Evolutionary conservation across 53 echinoderm and acorn worm genomes (phyloP).

Genomic region (Hippasteria phrygiana): DNA sequence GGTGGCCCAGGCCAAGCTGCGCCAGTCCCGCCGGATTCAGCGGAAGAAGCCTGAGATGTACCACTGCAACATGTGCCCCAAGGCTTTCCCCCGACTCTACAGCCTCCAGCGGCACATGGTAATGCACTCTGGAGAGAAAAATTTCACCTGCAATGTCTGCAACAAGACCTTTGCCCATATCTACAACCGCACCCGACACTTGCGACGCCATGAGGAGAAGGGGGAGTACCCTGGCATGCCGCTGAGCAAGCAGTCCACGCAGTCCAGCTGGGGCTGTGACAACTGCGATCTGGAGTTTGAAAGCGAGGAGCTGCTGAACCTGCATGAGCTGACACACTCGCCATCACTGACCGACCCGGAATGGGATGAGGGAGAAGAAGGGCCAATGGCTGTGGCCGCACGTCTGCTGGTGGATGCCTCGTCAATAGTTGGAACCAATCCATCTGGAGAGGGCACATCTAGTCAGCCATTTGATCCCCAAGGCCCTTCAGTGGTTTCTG

Average conservation of each 20-base stretch:
- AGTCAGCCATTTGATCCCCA: conserved; percentile 40
- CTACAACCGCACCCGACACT: conserved; percentile 88
- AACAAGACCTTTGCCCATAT: conserved; percentile 93
- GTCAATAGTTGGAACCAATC: conserved; percentile 35
- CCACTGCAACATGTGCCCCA: conserved; percentile 82
- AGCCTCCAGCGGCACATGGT: conserved; percentile 89
- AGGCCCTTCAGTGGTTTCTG: background rate
- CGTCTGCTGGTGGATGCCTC: conserved; percentile 51
- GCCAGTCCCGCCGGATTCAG: conserved; percentile 59
- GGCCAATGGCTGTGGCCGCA: conserved; percentile 57
- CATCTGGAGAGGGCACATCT: conserved; percentile 13
- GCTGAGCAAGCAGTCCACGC: conserved; percentile 41
- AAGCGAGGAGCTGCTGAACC: conserved; percentile 76
- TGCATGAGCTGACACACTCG: conserved; percentile 76
- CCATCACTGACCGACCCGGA: conserved; percentile 63
- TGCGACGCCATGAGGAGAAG: conserved; percentile 87
- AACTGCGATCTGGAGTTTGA: conserved; percentile 91
- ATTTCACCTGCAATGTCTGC: conserved; percentile 90
- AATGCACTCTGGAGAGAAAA: conserved; percentile 97
- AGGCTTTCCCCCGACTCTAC: conserved; percentile 87
- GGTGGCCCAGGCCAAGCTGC: conserved; percentile 81
- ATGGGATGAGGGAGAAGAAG: conserved; percentile 65
- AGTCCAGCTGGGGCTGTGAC: conserved; percentile 76
- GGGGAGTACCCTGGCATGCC: conserved; percentile 80
- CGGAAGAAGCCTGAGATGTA: conserved; percentile 72